These are phyloP conservation scores for Lepidurus packardi DNA, from an alignment of 1,140 invertebrate species.

Conservation along the genomic window DNA sequence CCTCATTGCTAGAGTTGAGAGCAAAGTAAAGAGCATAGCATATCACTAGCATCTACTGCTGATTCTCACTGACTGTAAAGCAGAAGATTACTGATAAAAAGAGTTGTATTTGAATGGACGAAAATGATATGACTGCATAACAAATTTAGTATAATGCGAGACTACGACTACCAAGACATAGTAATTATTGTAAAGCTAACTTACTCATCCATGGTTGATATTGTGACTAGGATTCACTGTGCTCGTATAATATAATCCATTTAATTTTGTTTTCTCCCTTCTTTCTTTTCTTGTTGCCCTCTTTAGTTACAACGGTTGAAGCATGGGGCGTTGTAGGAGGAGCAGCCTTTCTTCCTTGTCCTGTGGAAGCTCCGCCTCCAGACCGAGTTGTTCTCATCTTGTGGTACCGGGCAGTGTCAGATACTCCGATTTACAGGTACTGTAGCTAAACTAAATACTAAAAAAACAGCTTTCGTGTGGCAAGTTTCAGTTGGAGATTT, in stretches of 20 bases:
- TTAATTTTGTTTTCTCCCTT: neutral
- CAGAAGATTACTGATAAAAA: too few species aligned
- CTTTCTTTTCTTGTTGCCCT: neutral
- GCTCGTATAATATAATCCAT: too few species aligned
- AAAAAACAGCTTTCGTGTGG: neutral
- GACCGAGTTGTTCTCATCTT: constrained; percentile 75
- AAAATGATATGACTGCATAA: too few species aligned
- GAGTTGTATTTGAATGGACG: too few species aligned
- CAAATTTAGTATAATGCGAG: too few species aligned
- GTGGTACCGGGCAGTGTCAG: constrained; percentile 72
- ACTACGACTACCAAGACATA: too few species aligned
- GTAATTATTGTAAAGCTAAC: too few species aligned
- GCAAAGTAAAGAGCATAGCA: neutral
- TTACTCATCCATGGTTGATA: too few species aligned
- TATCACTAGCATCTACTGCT: too few species aligned
- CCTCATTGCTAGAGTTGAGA: neutral
- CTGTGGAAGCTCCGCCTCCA: constrained; percentile 65
- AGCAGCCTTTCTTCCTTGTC: constrained; percentile 68
- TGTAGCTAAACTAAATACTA: constrained; percentile 40
- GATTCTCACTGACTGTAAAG: too few species aligned
- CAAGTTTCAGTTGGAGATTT: neutral
- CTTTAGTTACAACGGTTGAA: constrained; percentile 53
- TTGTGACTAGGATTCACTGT: neutral
- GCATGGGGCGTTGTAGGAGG: constrained; percentile 67
- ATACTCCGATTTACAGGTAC: constrained; percentile 76